Evolutionary conservation across 2,113 vertebrate species (phyloP), one percentile per base, ranked within the genome.

Genomic region (Amazona guildingii): DNA sequence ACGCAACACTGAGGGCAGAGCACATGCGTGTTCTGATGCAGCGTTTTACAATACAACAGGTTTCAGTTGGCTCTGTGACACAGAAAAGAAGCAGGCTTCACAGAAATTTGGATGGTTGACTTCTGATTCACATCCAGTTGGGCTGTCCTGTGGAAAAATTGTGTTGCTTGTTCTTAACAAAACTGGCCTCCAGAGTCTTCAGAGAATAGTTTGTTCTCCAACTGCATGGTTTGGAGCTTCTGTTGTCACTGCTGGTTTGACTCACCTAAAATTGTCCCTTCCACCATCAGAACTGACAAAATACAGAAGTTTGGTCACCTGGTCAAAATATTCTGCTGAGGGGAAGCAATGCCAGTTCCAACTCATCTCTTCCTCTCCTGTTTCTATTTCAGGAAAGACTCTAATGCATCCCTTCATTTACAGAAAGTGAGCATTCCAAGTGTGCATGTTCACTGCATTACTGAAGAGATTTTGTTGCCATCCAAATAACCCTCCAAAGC

Each of bases 241-340:
- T 93, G 90, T 77, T 90, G 72, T 62, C 89, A 46, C 33, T 11
- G 9, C 54, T 59, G 55, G 41, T 96, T 85, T 92, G 33, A 57
- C 61, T 85, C 81, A 90, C 81, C 73, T 94, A 72, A 51, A 57
- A 81, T 74, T 86, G 68, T 92, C 92, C 44, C 64, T 96, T 95
- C 68, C 68, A 89, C 84, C 74, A 28, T 9, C 24, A 83, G 75
- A 97, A 92, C 7, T 79, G 93, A 95, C 62, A 74, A 96, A 96
- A 86, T n/a, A 95, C 63, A 93, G 95, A 97, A 96, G 95, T 97
- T 94, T 97, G 95, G 96, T 94, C 88, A 92, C 46, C 92, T 96
- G 96, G 94, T 94, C 77, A 73, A n/a, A 52, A 90, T 89, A 94
- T 76, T 95, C 80, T 89, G 83, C 76, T 76, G 83, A 91, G 57